Conservation (phyloP, 2,113 vertebrate genomes). For the Charadrius vociferus region DNA sequence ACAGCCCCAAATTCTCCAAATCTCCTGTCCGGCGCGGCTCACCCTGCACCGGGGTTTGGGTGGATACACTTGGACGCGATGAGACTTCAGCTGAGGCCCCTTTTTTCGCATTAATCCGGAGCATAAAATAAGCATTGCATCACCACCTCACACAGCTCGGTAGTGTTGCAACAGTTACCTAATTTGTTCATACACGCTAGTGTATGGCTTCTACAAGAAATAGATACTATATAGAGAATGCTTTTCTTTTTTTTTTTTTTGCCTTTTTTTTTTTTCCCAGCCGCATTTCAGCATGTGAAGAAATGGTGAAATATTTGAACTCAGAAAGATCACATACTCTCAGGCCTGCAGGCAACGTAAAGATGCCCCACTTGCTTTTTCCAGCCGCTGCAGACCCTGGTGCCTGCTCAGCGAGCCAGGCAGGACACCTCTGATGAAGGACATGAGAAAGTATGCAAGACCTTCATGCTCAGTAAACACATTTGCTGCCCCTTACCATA, state of each 20-base stretch:
- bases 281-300: not conserved
- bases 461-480: not conserved
- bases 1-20: not conserved
- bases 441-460: not conserved
- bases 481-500: not conserved
- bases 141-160: not conserved
- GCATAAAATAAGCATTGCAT: not conserved
- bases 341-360: not conserved
- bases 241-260: not conserved
- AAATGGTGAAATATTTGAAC: not conserved
- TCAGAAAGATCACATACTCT: not conserved
- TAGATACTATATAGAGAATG: accelerated
- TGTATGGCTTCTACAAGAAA: not conserved
- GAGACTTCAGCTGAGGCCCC: not conserved
- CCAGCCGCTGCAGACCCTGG: not conserved
- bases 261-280: not conserved
- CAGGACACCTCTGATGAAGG: not conserved
- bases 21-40: accelerated
- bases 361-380: not conserved
- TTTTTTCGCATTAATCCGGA: not conserved
- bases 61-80: not conserved
- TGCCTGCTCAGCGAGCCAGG: not conserved
- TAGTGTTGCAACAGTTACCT: not conserved
- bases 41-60: not conserved
- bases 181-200: not conserved